Conservation (phyloP, 2,888 invertebrate species). For the Perizoma affinitatum region DNA sequence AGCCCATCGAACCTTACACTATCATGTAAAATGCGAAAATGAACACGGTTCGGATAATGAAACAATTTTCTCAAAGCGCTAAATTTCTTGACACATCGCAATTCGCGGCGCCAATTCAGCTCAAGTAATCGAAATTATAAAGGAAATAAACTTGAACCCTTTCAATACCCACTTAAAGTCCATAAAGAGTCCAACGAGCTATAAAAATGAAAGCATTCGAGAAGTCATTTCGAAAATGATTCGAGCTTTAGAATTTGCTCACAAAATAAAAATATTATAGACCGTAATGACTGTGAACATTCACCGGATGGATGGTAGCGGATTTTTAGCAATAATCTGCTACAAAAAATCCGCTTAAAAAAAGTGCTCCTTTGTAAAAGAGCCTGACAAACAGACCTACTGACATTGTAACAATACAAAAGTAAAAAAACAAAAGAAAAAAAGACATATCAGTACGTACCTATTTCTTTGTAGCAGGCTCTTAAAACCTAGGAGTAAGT, state of each 20-base stretch:
- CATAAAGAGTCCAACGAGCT: slow-evolving; percentile 24
- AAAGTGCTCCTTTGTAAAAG: too few species aligned
- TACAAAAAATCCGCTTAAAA: too few species aligned
- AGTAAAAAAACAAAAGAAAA: too few species aligned
- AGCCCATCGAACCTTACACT: too few species aligned
- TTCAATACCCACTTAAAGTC: slow-evolving; percentile 27
- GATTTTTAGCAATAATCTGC: not conserved
- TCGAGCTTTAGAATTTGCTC: slow-evolving; percentile 27
- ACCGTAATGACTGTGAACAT: slow-evolving; percentile 1
- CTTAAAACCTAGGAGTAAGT: too few species aligned
- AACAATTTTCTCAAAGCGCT: not conserved
- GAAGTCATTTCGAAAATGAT: slow-evolving; percentile 25
- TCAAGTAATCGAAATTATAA: slow-evolving; percentile 16
- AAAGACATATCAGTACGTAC: too few species aligned
- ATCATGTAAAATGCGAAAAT: too few species aligned
- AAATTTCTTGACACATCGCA: slow-evolving; percentile 12
- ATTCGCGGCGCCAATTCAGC: not conserved
- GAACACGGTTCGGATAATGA: not conserved
- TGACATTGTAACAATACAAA: too few species aligned
- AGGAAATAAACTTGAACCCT: slow-evolving; percentile 24
- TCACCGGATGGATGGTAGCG: slow-evolving; percentile 3
- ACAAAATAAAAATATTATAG: slow-evolving; percentile 27
- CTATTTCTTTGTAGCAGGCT: too few species aligned
- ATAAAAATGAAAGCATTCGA: slow-evolving; percentile 27
- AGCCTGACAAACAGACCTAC: too few species aligned